Conservation (phyloP, 2,888 invertebrate genomes). For the Entomobrya proxima region DNA sequence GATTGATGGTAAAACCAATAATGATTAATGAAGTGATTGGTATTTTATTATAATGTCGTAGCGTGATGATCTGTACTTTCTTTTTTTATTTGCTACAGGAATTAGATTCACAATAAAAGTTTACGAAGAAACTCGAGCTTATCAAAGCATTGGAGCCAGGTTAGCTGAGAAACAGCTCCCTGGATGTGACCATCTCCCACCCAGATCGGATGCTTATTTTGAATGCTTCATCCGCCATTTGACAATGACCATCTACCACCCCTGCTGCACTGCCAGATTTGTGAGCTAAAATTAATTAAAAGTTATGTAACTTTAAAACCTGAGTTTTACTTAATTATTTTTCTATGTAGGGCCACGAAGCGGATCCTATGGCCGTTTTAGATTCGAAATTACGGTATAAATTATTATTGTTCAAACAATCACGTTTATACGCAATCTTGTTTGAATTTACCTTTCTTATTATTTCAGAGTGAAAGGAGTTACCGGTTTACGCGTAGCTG, state of each 20-base stretch:
- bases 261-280: slow-evolving; percentile 46
- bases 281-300: slow-evolving; percentile 22
- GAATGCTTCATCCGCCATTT: slow-evolving; percentile 54
- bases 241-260: slow-evolving; percentile 54
- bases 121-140: slow-evolving; percentile 36
- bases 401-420: neutral
- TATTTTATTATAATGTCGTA: too few relatives aligned
- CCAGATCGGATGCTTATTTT: slow-evolving; percentile 42
- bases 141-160: slow-evolving; percentile 6
- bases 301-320: neutral
- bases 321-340: neutral
- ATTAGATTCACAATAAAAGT: slow-evolving; percentile 22
- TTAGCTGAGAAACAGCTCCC: slow-evolving; percentile 36
- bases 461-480: slow-evolving; percentile 42
- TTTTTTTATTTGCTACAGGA: neutral
- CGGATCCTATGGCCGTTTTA: slow-evolving; percentile 52
- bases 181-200: slow-evolving; percentile 44
- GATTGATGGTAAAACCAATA: slow-evolving; percentile 41
- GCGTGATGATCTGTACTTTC: too few relatives aligned
- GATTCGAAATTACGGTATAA: slow-evolving; percentile 48
- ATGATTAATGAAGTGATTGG: too few relatives aligned
- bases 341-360: slow-evolving; percentile 6
- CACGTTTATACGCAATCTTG: too few relatives aligned
- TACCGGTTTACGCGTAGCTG: slow-evolving; percentile 42
- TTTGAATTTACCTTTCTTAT: too few relatives aligned